Evolutionary conservation across 2,888 invertebrate species (phyloP).

Genomic region (Anticlea derivata): DNA sequence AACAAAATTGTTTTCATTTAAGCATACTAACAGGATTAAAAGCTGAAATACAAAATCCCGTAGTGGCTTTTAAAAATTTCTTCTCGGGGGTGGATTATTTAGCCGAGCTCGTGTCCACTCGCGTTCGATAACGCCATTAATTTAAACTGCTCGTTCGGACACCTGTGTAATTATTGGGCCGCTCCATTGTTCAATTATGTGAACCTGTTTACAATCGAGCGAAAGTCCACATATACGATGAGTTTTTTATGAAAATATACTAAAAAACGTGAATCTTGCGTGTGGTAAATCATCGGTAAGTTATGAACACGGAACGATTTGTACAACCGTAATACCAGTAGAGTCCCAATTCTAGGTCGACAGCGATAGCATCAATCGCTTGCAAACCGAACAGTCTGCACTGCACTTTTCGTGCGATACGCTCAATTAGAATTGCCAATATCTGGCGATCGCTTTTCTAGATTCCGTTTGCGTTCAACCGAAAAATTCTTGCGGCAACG

Average conservation of each 20-base stretch:
- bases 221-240: constrained; percentile 44
- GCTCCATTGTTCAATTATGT: constrained; percentile 56
- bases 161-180: constrained; percentile 54
- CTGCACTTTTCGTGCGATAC: constrained; percentile 41
- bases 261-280: constrained; percentile 57
- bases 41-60: constrained; percentile 30
- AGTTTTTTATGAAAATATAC: constrained; percentile 50
- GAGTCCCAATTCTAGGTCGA: constrained; percentile 40
- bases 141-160: constrained; percentile 53
- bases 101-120: constrained; percentile 39
- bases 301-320: constrained; percentile 64
- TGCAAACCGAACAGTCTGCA: constrained; percentile 41
- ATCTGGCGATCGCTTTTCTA: constrained; percentile 49
- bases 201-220: constrained; percentile 61
- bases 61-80: constrained; percentile 35
- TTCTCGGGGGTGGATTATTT: constrained; percentile 41
- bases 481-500: constrained; percentile 55
- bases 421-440: constrained; percentile 60
- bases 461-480: constrained; percentile 53
- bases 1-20: constrained; percentile 26
- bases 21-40: constrained; percentile 31
- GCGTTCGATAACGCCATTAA: constrained; percentile 55
- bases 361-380: constrained; percentile 56
- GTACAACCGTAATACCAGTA: constrained; percentile 38
- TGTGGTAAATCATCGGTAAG: constrained; percentile 58